Conservation (phyloP, 2,888 invertebrate species). For the Agrochola lota region DNA sequence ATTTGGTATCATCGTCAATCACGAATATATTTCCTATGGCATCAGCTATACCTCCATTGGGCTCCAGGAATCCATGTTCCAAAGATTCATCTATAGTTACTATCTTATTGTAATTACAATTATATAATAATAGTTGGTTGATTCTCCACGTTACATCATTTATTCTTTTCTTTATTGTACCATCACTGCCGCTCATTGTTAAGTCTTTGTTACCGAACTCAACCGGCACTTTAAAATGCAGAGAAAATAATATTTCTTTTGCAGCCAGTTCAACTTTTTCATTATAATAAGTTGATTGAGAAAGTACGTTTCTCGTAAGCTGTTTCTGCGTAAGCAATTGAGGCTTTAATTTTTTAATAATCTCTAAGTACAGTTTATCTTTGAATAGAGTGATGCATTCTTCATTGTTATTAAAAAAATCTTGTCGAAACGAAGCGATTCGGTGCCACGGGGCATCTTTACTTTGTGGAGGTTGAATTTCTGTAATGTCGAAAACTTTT, state of each 20-base stretch:
- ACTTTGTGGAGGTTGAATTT: conserved; percentile 7
- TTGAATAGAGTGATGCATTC: conserved; percentile 33
- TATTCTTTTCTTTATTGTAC: conserved; percentile 14
- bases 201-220: conserved; percentile 59
- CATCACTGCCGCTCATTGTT: conserved; percentile 26
- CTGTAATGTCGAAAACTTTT: conserved; percentile 37
- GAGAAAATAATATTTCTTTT: conserved; percentile 18
- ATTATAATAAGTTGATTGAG: conserved; percentile 1
- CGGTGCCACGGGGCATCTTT: conserved; percentile 11
- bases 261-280: conserved; percentile 37
- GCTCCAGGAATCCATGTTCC: neutral
- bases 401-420: conserved; percentile 35
- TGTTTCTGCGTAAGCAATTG: no score
- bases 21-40: neutral
- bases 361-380: conserved; percentile 26
- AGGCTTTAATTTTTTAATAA: neutral
- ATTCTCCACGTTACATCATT: neutral
- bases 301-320: conserved; percentile 1
- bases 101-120: neutral
- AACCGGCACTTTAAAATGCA: conserved; percentile 46
- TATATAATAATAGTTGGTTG: neutral
- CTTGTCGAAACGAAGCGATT: conserved; percentile 21
- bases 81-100: conserved; percentile 35
- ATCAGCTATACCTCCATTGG: neutral
- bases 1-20: neutral